Evolutionary conservation across 2,888 invertebrate genomes (phyloP), one percentile per base, ranked within the genome.

Genomic region (Cryptocheilus praepositus): DNA sequence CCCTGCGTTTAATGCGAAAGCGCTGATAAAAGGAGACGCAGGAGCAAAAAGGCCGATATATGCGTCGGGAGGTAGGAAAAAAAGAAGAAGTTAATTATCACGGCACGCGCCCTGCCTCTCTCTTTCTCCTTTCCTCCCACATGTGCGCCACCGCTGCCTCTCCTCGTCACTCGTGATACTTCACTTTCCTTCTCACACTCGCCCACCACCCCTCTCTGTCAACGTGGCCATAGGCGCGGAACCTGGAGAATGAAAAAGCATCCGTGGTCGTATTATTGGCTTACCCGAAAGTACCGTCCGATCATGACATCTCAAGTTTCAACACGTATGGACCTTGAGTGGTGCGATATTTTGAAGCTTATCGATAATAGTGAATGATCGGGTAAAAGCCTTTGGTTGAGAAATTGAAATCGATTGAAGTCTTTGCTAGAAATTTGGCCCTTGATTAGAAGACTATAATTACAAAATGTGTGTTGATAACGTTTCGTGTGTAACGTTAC

Each of bases 21-120:
- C 51, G 57, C 63, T 55, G 71, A 71, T 68, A 74, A 74, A 65
- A 64, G 53, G 46, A 67, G 64, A 57, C 52, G 52, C 18, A 65
- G 46, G 56, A 66, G 63, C 57, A 64, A 69, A 63, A 25, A 44
- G 51, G 43, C 25, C 58, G 36, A 73, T 70, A 64, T 64, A 69
- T 70, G 73, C 66, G 66, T 68, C 60, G 28, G 49, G 18, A 49
- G 18, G 55, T 36, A 52, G 22, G 21, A n/a, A 56, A 63, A 52
- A 64, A 71, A 67, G 78, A 80, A 81, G 79, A 83, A 82, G 81
- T 81, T 82, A 83, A 82, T 83, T 82, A 83, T 77, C 80, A 75
- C 76, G 83, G 83, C 83, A 83, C 83, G 83, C 83, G 83, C 80
- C 77, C 73, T 73, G 68, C 76, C 64, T 53, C 71, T 66, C 77